A percentile compares a stretch with the other conserved stretches of the same genome.
These are phyloP conservation scores for Scatophagus argus DNA, from an alignment of 2,113 vertebrate species.

Conservation along the genomic window DNA sequence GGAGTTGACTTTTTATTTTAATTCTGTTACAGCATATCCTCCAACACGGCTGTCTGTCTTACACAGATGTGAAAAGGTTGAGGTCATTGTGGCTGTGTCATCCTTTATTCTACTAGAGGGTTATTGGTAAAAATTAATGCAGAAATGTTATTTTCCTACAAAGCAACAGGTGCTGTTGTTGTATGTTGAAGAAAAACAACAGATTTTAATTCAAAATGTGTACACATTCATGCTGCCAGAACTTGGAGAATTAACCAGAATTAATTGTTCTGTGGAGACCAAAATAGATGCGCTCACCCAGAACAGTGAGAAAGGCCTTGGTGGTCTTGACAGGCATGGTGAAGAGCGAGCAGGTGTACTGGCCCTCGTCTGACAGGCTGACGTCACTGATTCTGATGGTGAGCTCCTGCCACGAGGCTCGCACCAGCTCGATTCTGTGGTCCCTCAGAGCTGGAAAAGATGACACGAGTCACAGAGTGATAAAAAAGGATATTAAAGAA, in stretches of 20 bases:
- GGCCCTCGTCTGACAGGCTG: constrained; percentile 95
- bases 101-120: background rate
- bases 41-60: background rate
- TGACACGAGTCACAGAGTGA: constrained; percentile 7
- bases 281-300: constrained; percentile 86
- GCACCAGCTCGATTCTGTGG: constrained; percentile 96
- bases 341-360: constrained; percentile 98
- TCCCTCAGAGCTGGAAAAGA: constrained; percentile 90
- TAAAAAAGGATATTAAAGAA: constrained; percentile 15
- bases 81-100: background rate
- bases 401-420: constrained; percentile 94
- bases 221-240: constrained; percentile 33
- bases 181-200: background rate
- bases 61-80: background rate
- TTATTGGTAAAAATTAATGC: background rate
- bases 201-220: constrained; percentile 9
- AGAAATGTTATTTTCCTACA: background rate
- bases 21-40: background rate
- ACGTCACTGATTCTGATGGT: constrained; percentile 95
- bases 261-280: constrained; percentile 27
- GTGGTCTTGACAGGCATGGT: constrained; percentile 99
- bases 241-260: constrained; percentile 12
- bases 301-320: constrained; percentile 96
- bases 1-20: constrained; percentile 11
- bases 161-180: background rate